Base-by-base conservation (phyloP, 1,140 invertebrate genomes). In the Cataglyphis hispanica region DNA sequence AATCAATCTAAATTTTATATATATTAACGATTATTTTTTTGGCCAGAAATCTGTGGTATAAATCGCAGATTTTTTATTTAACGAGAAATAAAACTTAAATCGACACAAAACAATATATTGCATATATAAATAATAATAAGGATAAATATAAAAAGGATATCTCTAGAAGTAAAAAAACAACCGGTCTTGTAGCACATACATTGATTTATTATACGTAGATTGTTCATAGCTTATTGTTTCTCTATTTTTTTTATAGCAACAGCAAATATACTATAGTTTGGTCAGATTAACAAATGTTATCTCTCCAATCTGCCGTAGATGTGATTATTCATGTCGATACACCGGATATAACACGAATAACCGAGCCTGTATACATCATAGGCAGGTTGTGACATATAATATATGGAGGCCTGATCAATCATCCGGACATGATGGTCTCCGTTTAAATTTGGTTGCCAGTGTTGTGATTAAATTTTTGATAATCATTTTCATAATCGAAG, bases 181-280 rank as follows among this genome's bases (percentile, higher is more conserved):
- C 22, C 56, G 31, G 40, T 46, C 10, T 72, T 87, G 91, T 93
- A 95, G 93, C 94, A 95, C 94, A 94, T 94, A 94, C 94, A 94
- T 94, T 94, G 93, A 95, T 94, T 94, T 94, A 94, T 94, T 94
- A 95, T 95, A 95, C 91, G 92, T 94, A 94, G 94, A 95, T 95
- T 94, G 94, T 95, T 94, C 94, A 93, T 94, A 95, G 94, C 94
- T 94, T 95, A 94, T 93, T 93, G 92, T 93, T 93, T 92, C 91
- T 91, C 84, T 91, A 77, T 85, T 58, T 89, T 66, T 78, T 84
- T 87, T 87, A 94, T 91, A 92, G 93, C 93, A 94, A 94, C 94
- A 94, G 92, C 92, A 94, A 94, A 92, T 93, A 94, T 92, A 93
- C 93, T 94, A 94, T 91, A 91, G 91, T 92, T 93, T 92, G 92